These are phyloP conservation scores for Aphelenchoides fujianensis DNA, from an alignment of 1,140 invertebrate genomes.

Conservation along the genomic window DNA sequence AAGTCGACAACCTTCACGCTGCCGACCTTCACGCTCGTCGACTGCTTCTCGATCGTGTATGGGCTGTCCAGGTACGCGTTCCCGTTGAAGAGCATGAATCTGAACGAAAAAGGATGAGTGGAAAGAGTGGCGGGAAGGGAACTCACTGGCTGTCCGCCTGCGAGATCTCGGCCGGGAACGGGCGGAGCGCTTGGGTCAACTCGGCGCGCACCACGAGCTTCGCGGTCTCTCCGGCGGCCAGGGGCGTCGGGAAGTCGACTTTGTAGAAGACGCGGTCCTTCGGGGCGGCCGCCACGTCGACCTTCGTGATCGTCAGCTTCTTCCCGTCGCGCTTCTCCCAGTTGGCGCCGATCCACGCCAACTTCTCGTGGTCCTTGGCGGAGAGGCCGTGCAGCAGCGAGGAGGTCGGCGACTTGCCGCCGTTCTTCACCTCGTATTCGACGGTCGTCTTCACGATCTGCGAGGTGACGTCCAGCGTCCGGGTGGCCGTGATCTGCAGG, in stretches of 20 bases:
- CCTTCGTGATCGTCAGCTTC: slow-evolving; percentile 29
- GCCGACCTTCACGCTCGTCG: slow-evolving; percentile 42
- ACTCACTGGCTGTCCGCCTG: slow-evolving; percentile 57
- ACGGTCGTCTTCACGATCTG: slow-evolving; percentile 48
- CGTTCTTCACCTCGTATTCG: slow-evolving; percentile 45
- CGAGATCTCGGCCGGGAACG: slow-evolving; percentile 50
- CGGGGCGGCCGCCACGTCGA: slow-evolving; percentile 31
- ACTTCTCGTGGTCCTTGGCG: slow-evolving; percentile 34
- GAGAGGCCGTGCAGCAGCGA: slow-evolving; percentile 42
- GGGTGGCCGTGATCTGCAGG: slow-evolving; percentile 38
- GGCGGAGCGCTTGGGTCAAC: slow-evolving; percentile 41
- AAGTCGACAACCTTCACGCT: slow-evolving; percentile 48
- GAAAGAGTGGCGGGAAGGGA: slow-evolving; percentile 17
- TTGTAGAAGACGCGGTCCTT: slow-evolving; percentile 42
- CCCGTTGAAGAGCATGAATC: slow-evolving; percentile 52
- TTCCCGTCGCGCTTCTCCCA: slow-evolving; percentile 28
- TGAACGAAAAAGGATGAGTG: slow-evolving; percentile 34
- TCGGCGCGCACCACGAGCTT: slow-evolving; percentile 43
- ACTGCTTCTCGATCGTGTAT: slow-evolving; percentile 49
- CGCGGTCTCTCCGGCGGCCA: slow-evolving; percentile 41
- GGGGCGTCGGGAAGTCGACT: slow-evolving; percentile 43
- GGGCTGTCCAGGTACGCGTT: slow-evolving; percentile 40
- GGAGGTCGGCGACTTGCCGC: slow-evolving; percentile 39
- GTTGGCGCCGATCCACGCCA: slow-evolving; percentile 48
- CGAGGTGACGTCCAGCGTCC: slow-evolving; percentile 51